phyloP scores from a whole-genome alignment of 1,140 invertebrate species.

The Brachionus paranguensis region DNA sequence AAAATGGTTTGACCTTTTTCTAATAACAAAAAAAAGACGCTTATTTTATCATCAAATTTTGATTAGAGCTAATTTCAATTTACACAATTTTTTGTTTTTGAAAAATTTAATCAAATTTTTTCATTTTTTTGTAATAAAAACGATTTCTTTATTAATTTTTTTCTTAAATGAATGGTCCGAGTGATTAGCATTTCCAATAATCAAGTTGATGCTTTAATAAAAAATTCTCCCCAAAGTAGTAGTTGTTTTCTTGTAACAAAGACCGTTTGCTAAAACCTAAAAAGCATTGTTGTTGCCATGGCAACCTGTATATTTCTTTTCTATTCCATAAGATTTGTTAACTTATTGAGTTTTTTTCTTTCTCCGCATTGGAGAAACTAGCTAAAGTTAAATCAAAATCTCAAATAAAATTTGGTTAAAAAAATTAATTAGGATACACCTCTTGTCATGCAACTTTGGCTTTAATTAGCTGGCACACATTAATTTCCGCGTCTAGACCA shows the following conservation, averaged over 20 bases:
- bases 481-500: neutral
- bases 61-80: neutral
- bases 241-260: neutral
- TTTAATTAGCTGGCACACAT: neutral
- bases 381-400: neutral
- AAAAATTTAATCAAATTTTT: neutral
- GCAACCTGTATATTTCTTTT: slow-evolving; percentile 19
- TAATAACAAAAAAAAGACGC: neutral
- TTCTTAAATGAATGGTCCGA: neutral
- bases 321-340: slow-evolving; percentile 30
- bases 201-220: neutral
- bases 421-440: neutral
- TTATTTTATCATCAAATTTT: neutral
- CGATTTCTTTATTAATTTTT: neutral
- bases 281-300: slow-evolving; percentile 4
- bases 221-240: neutral
- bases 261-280: neutral
- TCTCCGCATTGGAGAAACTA: neutral
- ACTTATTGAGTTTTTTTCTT: slow-evolving; percentile 17
- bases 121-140: neutral
- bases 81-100: neutral
- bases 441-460: neutral
- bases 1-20: neutral
- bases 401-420: neutral
- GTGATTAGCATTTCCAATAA: neutral